phyloP scores from a whole-genome alignment of 2,797 vertebrate species.

The Bovichtus variegatus region DNA sequence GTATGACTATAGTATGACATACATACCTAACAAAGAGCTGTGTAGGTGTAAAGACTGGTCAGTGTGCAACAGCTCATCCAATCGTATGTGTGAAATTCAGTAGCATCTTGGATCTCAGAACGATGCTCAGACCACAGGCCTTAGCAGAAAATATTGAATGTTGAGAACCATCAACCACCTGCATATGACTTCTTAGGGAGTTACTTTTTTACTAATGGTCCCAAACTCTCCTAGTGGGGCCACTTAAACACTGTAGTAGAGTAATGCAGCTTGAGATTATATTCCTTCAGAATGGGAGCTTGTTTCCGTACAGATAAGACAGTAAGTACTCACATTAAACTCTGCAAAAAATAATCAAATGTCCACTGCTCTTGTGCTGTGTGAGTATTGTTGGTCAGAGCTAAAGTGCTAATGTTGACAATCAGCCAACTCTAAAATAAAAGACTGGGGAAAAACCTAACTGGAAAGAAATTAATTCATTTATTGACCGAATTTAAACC shows the following conservation, averaged over 20 bases:
- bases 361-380: not conserved
- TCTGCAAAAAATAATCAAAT: not conserved
- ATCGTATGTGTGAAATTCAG: constrained; percentile 47
- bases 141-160: not conserved
- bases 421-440: not conserved
- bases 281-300: not conserved
- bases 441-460: not conserved
- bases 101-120: constrained; percentile 27
- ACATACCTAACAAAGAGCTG: constrained; percentile 39
- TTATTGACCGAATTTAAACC: not conserved
- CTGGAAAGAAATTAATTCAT: not conserved
- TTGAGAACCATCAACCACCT: not conserved
- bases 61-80: constrained; percentile 11
- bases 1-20: constrained; percentile 22
- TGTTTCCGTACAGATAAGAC: not conserved
- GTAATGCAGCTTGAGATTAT: not conserved
- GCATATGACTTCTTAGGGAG: constrained; percentile 17
- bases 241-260: not conserved
- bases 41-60: constrained; percentile 14
- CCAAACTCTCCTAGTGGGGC: not conserved
- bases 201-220: not conserved
- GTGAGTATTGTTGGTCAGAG: not conserved
- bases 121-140: constrained; percentile 40
- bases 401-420: not conserved
- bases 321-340: not conserved